Conservation (phyloP, 2,797 vertebrate genomes). For the Pseudomugil tenellus region DNA sequence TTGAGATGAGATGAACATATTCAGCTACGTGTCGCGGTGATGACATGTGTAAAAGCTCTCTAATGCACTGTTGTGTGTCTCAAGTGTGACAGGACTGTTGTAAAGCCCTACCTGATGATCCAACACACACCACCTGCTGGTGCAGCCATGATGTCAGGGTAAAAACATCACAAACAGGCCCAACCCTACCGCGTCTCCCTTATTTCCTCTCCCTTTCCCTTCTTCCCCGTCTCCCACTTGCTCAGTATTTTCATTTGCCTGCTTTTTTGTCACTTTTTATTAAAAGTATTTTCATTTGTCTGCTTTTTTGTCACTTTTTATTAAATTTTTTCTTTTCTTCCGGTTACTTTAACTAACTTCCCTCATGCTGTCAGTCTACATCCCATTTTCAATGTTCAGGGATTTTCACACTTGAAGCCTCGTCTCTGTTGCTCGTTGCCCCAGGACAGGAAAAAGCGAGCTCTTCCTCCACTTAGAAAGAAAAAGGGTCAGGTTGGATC, state of each 20-base stretch:
- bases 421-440: constrained; percentile 67
- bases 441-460: constrained; percentile 80
- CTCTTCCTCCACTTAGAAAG: constrained; percentile 81
- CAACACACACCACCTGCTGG: constrained; percentile 63
- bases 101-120: constrained; percentile 62
- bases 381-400: constrained; percentile 22
- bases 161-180: constrained; percentile 74
- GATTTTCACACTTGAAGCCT: constrained; percentile 56
- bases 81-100: constrained; percentile 48
- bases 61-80: constrained; percentile 13
- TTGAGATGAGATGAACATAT: neutral
- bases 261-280: neutral
- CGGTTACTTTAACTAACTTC: constrained; percentile 2
- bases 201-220: constrained; percentile 24
- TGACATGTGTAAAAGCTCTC: neutral
- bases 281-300: neutral
- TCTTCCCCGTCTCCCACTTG: constrained; percentile 13
- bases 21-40: neutral
- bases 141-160: constrained; percentile 70
- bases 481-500: constrained; percentile 80
- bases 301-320: constrained; percentile 1
- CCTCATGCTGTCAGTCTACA: constrained; percentile 5
- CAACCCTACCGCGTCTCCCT: constrained; percentile 54
- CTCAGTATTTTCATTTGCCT: neutral
- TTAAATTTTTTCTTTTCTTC: constrained; percentile 3